Percentiles rank a stretch among this genome's conserved stretches.
Evolutionary conservation across 2,113 vertebrate species (phyloP).

Genomic region (Stomatorhinus ivindoensis): DNA sequence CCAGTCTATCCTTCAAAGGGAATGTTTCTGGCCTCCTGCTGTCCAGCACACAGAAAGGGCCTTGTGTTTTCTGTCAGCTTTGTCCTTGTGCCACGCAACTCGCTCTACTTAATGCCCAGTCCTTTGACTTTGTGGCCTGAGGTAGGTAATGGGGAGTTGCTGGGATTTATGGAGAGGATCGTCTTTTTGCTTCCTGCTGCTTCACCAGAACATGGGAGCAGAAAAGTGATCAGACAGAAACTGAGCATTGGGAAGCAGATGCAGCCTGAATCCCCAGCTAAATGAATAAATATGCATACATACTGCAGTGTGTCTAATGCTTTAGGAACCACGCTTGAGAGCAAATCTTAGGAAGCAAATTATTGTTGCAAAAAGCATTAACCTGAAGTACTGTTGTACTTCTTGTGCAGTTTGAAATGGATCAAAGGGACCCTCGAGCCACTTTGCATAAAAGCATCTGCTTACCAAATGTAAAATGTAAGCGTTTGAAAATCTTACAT

Average conservation of each 20-base stretch:
- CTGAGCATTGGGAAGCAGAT: background rate
- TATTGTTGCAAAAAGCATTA: background rate
- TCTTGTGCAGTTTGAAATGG: background rate
- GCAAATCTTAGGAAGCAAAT: background rate
- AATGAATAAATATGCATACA: background rate
- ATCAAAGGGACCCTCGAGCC: background rate
- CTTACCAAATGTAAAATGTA: background rate
- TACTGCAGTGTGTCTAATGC: background rate
- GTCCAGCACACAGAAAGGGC: constrained; percentile 41
- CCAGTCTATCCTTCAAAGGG: constrained; percentile 60
- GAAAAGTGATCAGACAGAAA: background rate
- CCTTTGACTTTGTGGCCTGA: constrained; percentile 65
- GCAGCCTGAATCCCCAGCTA: background rate
- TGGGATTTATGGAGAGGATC: constrained; percentile 12
- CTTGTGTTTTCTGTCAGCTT: constrained; percentile 62
- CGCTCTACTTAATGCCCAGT: constrained; percentile 45
- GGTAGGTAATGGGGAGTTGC: constrained; percentile 32
- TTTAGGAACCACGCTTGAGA: background rate
- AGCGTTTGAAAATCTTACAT: background rate
- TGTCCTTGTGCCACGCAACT: constrained; percentile 65
- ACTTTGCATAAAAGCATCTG: background rate
- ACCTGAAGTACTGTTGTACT: background rate
- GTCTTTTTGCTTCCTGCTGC: background rate
- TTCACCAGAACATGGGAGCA: background rate
- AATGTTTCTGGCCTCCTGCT: constrained; percentile 38